These are phyloP conservation scores for Podarcis lilfordi DNA, from an alignment of 2,797 vertebrate genomes.

Conservation along the genomic window DNA sequence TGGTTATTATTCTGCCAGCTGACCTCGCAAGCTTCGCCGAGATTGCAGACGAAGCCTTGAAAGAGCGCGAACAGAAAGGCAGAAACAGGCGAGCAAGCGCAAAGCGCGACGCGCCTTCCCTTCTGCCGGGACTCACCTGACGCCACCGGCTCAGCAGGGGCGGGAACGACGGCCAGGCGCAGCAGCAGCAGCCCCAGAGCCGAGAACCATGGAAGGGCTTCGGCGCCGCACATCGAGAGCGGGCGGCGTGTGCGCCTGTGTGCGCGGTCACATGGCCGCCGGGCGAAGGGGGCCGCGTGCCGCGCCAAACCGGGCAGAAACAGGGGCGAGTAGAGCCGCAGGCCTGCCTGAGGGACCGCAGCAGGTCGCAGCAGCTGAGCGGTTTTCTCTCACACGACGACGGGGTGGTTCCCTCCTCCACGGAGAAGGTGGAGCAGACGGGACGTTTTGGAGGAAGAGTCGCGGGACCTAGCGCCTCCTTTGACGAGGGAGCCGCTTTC, in stretches of 20 bases:
- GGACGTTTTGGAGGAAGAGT: neutral
- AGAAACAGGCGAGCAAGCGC: neutral
- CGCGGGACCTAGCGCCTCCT: no score
- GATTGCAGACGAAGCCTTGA: neutral
- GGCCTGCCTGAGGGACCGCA: neutral
- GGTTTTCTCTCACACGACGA: neutral
- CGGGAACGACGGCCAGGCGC: neutral
- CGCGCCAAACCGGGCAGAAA: neutral
- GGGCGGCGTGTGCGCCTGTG: neutral
- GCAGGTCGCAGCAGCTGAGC: neutral
- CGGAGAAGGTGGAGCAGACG: neutral
- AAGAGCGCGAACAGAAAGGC: neutral
- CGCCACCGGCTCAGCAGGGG: neutral
- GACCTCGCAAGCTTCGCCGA: neutral
- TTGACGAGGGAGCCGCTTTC: neutral
- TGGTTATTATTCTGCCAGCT: neutral
- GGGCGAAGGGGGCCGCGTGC: neutral
- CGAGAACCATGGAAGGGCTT: neutral
- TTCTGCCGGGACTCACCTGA: neutral
- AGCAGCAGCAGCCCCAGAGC: neutral
- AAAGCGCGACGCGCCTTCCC: neutral
- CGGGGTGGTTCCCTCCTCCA: neutral
- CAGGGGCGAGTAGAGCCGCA: neutral
- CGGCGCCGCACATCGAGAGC: conserved; percentile 41
- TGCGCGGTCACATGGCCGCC: neutral